Evolutionary conservation across 1,140 invertebrate genomes (phyloP).

Genomic region (Drosophila grimshawi): DNA sequence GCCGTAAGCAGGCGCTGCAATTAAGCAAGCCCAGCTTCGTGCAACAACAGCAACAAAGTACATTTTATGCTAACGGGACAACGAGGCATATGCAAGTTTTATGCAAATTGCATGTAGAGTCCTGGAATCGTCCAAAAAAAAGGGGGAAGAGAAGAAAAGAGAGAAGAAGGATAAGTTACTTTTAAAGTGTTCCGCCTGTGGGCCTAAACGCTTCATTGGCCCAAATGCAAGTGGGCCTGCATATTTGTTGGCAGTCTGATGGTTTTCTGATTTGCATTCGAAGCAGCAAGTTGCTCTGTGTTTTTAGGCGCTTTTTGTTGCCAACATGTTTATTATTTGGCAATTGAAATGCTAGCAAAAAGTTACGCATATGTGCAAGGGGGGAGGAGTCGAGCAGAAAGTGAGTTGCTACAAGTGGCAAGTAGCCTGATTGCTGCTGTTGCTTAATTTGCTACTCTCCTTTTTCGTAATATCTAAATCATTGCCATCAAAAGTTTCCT

Average conservation of each 20-base stretch:
- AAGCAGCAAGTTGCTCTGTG: constrained; percentile 61
- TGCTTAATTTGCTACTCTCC: constrained; percentile 44
- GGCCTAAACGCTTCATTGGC: constrained; percentile 49
- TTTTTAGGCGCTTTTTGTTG: constrained; percentile 65
- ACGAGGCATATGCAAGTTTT: constrained; percentile 66
- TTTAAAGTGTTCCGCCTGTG: constrained; percentile 66
- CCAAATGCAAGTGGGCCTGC: constrained; percentile 66
- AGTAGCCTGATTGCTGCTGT: constrained; percentile 33
- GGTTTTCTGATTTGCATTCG: constrained; percentile 79
- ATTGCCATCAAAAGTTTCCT: constrained; percentile 49
- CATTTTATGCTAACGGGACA: constrained; percentile 69
- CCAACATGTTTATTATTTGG: constrained; percentile 79
- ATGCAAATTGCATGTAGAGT: constrained; percentile 76
- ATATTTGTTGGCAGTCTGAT: constrained; percentile 64
- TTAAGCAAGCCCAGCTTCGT: constrained; percentile 45
- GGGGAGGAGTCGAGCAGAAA: neutral
- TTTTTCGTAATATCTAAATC: constrained; percentile 56
- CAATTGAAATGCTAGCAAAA: constrained; percentile 79
- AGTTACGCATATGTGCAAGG: constrained; percentile 49
- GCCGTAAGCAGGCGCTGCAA: constrained; percentile 63
- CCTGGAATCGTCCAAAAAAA: constrained; percentile 21
- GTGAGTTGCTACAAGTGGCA: neutral
- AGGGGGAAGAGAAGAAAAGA: neutral
- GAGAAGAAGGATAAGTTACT: constrained; percentile 77
- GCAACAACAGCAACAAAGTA: constrained; percentile 53